phyloP scores from a whole-genome alignment of 1,140 invertebrate species.

The Ptiloglossa arizonensis region DNA sequence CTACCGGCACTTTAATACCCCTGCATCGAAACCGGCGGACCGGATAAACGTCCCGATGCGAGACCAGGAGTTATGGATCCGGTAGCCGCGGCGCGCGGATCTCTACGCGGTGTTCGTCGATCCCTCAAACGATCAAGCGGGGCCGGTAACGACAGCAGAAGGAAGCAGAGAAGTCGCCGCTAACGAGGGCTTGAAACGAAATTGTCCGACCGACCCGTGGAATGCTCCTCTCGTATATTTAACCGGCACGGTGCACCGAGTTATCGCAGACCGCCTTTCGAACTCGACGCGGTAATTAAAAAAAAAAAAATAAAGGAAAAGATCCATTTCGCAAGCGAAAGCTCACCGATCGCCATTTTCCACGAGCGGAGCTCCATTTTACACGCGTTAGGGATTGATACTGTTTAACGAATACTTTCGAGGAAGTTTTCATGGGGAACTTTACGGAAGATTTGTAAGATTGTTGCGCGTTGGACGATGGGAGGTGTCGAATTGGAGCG shows the following conservation, averaged over 20 bases:
- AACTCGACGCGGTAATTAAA: no score
- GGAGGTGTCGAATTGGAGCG: no score
- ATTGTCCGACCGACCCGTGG: conserved; percentile 17
- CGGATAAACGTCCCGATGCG: conserved; percentile 60
- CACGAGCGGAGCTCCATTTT: no score
- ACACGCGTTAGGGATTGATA: no score
- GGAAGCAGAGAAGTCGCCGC: conserved; percentile 14
- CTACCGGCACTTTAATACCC: conserved; percentile 60
- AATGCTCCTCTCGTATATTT: conserved; percentile 21
- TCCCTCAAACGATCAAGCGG: conserved; percentile 46
- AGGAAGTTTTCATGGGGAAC: no score
- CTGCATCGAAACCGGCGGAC: conserved; percentile 57
- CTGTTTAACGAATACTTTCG: no score
- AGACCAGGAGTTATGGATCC: conserved; percentile 59
- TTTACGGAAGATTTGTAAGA: no score
- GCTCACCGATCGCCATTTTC: no score
- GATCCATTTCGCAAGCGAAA: no score
- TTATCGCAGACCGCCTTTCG: background rate
- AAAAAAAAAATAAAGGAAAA: no score
- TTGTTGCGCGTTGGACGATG: no score
- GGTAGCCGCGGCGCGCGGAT: conserved; percentile 47
- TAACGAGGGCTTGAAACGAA: conserved; percentile 44
- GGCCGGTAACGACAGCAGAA: conserved; percentile 37
- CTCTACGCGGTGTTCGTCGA: conserved; percentile 40
- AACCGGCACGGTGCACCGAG: background rate